Evolutionary conservation across 2,888 invertebrate species (phyloP).

Genomic region (Agonum fuliginosum): DNA sequence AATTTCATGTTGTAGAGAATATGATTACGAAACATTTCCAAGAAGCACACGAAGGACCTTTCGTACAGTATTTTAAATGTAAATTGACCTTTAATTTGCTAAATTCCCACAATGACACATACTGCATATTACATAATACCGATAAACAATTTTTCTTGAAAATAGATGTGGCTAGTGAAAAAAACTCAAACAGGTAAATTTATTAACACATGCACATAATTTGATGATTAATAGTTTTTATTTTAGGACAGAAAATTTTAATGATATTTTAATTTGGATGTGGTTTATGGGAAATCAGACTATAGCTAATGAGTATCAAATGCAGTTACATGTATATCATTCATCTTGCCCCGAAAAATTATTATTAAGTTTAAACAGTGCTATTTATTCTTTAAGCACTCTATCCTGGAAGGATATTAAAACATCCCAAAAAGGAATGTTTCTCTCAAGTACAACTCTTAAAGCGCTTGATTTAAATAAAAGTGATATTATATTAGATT

Average conservation of each 20-base stretch:
- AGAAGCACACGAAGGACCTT: conserved; percentile 68
- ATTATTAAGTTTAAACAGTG: conserved; percentile 66
- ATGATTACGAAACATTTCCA: conserved; percentile 69
- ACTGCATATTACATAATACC: conserved; percentile 66
- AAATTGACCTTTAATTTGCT: conserved; percentile 66
- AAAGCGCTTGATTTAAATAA: conserved; percentile 38
- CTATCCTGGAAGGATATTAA: conserved; percentile 66
- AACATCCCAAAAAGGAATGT: conserved; percentile 66
- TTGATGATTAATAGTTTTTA: conserved; percentile 5
- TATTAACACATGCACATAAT: conserved; percentile 14
- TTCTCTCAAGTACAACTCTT: conserved; percentile 57
- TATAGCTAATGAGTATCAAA: conserved; percentile 66
- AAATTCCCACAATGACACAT: conserved; percentile 64
- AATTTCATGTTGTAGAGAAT: conserved; percentile 63
- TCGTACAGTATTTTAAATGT: conserved; percentile 69
- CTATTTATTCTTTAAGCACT: conserved; percentile 67
- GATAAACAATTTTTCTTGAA: conserved; percentile 68
- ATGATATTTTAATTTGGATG: conserved; percentile 66
- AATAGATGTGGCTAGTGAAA: conserved; percentile 57
- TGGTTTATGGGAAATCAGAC: conserved; percentile 67
- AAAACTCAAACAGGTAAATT: conserved; percentile 38
- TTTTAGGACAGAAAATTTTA: conserved; percentile 47
- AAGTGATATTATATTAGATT: conserved; percentile 46
- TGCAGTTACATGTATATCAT: conserved; percentile 66
- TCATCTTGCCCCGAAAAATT: conserved; percentile 61